Evolutionary conservation across 2,113 vertebrate species (phyloP).

Genomic region (Glaucidium brasilianum): DNA sequence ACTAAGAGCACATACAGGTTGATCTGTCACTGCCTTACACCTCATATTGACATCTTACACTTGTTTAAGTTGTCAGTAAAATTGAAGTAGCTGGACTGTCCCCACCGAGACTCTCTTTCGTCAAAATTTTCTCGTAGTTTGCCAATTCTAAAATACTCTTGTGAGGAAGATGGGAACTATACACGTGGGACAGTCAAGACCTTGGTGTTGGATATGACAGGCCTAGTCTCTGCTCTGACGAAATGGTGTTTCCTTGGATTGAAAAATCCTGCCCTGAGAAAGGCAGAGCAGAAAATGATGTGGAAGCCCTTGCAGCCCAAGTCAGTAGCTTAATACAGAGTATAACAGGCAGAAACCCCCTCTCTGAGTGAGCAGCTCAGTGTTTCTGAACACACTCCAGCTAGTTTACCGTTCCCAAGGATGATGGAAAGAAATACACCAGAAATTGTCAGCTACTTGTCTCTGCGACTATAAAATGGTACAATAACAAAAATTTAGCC

Average conservation of each 20-base stretch:
- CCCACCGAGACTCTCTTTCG: not conserved
- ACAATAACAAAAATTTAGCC: not conserved
- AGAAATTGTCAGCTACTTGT: not conserved
- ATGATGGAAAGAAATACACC: not conserved
- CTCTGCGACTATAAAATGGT: not conserved
- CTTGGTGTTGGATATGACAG: not conserved
- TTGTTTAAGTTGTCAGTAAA: not conserved
- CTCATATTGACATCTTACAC: not conserved
- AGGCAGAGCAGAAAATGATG: not conserved
- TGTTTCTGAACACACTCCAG: not conserved
- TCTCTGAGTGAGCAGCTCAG: not conserved
- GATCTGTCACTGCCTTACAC: not conserved
- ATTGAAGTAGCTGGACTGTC: not conserved
- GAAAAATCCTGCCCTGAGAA: not conserved
- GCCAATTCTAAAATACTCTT: not conserved
- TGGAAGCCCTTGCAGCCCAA: not conserved
- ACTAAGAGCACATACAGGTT: accelerated
- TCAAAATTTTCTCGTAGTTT: not conserved
- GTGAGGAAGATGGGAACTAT: not conserved
- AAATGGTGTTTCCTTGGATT: not conserved
- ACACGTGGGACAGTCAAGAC: not conserved
- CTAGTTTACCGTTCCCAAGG: not conserved
- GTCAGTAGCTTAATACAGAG: not conserved
- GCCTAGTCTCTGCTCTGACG: not conserved
- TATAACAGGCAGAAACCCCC: not conserved